Evolutionary conservation across 92 coral and sea anemone species (phyloP), one percentile per base, ranked within the genome.

Genomic region (Heliopora coerulea): DNA sequence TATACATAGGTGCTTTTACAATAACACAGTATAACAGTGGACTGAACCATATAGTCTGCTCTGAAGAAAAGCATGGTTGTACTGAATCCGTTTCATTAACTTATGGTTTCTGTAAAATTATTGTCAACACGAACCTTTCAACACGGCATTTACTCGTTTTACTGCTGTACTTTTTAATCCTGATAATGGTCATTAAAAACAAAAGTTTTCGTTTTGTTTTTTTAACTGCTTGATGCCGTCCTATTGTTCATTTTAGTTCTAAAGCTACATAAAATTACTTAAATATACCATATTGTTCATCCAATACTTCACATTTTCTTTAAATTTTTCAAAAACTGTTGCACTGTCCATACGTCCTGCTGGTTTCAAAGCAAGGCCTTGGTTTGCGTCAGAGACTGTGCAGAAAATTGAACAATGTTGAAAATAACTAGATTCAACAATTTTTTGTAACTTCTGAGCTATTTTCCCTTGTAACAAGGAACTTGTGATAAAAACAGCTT

Each of bases 351-450:
- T 61, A 39, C 62, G 28, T 21, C 50, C 68, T 25, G 75, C 91
- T 37, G 4, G 42, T 19, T 78, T 89, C 24, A 69, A 54, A 20
- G 89, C 95, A 68, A 89, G 84, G 11, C 86, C 78, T 62, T 90
- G 89, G 17, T 90, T 76, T 63, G 77, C 33, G 65, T 93, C 98
- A 34, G 96, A 86, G 1, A 84, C 85, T 1, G 96, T 66, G 65
- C 95, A 93, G 24, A 89, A 75, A 58, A 93, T 62, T 33, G 96
- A 84, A 46, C 96, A 89, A 69, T 88, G 96, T 56, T 93, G 98
- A 44, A 93, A 93, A 77, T 93, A 90, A 79, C 98, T 93, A 26
- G 86, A 59, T 75, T 93, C 88, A 31, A 93, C 82, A 64, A 93
- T 83, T 27, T 84, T 56, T 28, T 80, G 86, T 49, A 93, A 68